phyloP scores from a whole-genome alignment of 2,113 vertebrate species.

The Marmota monax region DNA sequence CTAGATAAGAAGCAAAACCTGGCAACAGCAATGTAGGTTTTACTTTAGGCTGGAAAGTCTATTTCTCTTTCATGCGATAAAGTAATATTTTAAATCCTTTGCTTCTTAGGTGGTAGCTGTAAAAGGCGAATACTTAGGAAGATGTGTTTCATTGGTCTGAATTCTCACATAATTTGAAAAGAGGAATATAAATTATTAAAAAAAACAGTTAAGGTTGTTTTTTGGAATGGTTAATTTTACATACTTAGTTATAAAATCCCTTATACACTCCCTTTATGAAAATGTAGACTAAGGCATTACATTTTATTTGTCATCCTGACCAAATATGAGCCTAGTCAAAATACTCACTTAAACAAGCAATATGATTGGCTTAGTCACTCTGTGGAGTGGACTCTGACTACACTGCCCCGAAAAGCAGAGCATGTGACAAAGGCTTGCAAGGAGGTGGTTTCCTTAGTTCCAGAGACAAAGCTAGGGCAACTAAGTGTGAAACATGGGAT shows the following conservation, averaged over 20 bases:
- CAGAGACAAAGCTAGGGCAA: neutral
- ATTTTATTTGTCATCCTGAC: neutral
- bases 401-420: neutral
- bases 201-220: neutral
- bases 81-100: neutral
- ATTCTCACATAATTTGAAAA: constrained; percentile 8
- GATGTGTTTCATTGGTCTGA: neutral
- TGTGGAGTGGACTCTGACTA: neutral
- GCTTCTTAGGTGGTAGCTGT: neutral
- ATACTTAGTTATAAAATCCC: neutral
- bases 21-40: neutral
- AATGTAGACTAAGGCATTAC: neutral
- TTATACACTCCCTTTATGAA: neutral
- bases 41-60: neutral
- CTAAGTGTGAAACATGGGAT: neutral
- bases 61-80: constrained; percentile 2
- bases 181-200: neutral
- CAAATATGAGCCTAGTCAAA: neutral
- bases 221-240: neutral
- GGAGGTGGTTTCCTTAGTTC: neutral
- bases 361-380: neutral
- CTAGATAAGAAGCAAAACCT: neutral
- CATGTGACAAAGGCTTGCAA: neutral
- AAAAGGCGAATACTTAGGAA: neutral
- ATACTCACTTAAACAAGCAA: neutral